Conservation (phyloP, 2,113 vertebrate species). For the Barnardius zonarius region DNA sequence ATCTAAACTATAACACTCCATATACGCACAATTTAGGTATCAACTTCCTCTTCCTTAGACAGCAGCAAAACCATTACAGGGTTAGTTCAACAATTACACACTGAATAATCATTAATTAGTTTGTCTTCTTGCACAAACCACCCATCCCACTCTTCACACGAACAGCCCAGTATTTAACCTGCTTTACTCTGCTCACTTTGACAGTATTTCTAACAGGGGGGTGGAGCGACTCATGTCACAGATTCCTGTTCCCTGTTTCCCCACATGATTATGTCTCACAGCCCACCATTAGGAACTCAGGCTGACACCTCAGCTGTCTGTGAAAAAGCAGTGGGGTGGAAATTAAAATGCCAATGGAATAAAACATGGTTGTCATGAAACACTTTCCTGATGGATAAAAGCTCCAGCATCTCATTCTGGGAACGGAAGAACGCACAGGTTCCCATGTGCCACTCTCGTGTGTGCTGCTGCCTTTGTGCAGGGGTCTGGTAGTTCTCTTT, state of each 20-base stretch:
- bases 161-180: not conserved
- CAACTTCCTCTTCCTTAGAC: not conserved
- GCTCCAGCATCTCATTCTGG: not conserved
- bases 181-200: not conserved
- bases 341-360: not conserved
- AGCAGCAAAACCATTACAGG: not conserved
- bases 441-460: not conserved
- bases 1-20: not conserved
- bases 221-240: not conserved
- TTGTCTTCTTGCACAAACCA: not conserved
- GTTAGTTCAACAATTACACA: not conserved
- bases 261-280: not conserved
- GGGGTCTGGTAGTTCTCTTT: not conserved
- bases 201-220: not conserved
- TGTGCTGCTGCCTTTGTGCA: not conserved
- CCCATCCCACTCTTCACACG: not conserved
- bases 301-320: not conserved
- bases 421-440: not conserved
- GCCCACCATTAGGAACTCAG: not conserved
- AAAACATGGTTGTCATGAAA: not conserved
- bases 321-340: not conserved
- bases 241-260: not conserved
- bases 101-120: not conserved
- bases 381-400: not conserved
- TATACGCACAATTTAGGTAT: rapidly evolving